Evolutionary conservation across 2,797 vertebrate species (phyloP).

Genomic region (Melanogrammus aeglefinus): DNA sequence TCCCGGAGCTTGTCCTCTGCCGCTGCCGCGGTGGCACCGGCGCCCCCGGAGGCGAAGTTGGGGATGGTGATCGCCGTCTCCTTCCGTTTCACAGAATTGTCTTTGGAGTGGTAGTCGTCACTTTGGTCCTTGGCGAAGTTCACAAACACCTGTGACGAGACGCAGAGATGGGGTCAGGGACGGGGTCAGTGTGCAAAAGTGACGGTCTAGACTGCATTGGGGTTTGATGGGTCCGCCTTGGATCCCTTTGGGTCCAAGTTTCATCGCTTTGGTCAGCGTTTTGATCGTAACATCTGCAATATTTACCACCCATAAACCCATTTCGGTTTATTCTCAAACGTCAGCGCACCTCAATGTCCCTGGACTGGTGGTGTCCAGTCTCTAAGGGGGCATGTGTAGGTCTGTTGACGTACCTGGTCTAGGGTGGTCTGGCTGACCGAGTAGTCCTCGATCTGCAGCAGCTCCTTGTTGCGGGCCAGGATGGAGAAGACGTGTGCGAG

Average conservation of each 20-base stretch:
- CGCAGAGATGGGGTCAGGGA: constrained; percentile 1
- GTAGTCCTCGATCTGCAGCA: constrained; percentile 92
- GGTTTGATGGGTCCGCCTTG: neutral
- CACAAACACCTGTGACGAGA: constrained; percentile 86
- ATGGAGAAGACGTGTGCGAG: constrained; percentile 92
- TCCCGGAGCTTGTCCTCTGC: constrained; percentile 75
- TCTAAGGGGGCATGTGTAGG: neutral
- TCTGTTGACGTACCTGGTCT: constrained; percentile 82
- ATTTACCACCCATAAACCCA: neutral
- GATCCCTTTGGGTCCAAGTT: neutral
- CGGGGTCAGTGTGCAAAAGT: neutral
- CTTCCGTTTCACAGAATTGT: constrained; percentile 83
- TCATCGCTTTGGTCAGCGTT: neutral
- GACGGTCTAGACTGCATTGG: neutral
- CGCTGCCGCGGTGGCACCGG: neutral
- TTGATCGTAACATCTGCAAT: neutral
- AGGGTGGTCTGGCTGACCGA: constrained; percentile 97
- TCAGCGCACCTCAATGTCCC: neutral
- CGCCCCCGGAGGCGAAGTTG: constrained; percentile 68
- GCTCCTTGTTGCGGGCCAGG: constrained; percentile 88
- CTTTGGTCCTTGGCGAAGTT: constrained; percentile 99
- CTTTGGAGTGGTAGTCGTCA: constrained; percentile 89
- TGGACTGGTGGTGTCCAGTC: neutral
- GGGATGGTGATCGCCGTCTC: constrained; percentile 78
- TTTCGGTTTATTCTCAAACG: neutral